phyloP scores from a whole-genome alignment of 2,113 vertebrate genomes.

The Gopherus evgoodei region DNA sequence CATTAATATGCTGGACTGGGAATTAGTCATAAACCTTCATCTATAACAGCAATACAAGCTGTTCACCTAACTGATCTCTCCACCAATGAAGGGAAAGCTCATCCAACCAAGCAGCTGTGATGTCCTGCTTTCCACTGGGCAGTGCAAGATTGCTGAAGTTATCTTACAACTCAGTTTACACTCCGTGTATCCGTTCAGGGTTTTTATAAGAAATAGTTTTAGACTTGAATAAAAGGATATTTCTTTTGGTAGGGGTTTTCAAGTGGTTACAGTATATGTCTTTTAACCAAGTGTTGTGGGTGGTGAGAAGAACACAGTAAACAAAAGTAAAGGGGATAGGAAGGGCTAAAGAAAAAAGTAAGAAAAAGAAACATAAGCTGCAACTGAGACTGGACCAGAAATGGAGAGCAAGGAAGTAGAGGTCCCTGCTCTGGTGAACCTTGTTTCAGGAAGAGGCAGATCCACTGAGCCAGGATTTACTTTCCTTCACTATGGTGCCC shows the following conservation, averaged over 20 bases:
- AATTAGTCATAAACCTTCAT: neutral
- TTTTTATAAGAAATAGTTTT: neutral
- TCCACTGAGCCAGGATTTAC: neutral
- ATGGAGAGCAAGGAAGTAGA: accelerated
- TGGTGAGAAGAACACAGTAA: neutral
- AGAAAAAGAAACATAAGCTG: neutral
- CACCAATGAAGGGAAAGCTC: neutral
- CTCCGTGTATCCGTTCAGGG: neutral
- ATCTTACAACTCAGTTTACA: neutral
- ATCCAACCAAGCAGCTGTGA: neutral
- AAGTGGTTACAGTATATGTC: neutral
- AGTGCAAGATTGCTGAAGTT: neutral
- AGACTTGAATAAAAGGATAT: neutral
- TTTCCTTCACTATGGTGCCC: neutral
- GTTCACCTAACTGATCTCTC: neutral
- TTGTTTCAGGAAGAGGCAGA: neutral
- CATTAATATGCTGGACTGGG: neutral
- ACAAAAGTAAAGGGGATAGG: neutral
- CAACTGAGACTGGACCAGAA: neutral
- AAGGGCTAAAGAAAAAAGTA: neutral
- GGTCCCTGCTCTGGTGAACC: neutral
- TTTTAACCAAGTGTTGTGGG: neutral
- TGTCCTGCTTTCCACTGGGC: neutral
- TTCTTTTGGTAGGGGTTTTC: neutral
- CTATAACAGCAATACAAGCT: neutral